Base-by-base conservation (phyloP, 64 coral and sea anemone genomes). In the Montipora cactus region DNA sequence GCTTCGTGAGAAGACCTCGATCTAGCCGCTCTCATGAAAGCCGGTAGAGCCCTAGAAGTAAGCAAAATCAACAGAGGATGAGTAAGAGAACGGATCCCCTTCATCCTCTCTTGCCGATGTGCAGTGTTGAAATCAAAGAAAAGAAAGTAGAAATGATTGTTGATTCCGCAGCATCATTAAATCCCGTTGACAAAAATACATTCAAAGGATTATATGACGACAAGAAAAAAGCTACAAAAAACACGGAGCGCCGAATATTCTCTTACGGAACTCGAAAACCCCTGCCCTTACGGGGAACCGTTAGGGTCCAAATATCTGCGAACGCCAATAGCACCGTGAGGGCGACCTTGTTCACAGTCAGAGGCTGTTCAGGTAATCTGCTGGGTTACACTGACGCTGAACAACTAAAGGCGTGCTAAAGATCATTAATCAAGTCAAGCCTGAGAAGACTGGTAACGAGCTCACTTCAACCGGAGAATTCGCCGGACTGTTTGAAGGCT, bases 151-250 rank as follows among this genome's bases (percentile, higher is more conserved):
- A 83, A 87, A 47, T 59, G 66, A 95, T 95, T 74, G 79, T 95
- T 52, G 94, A 95, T 55, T 92, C 95, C 12, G 95, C 79, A 49
- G 83, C 95, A 59, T 84, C 85, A n/a, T 90, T 96, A n/a, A 70
- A 96, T 64, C 79, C 90, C 9, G 71, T 91, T 16, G 75, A 95
- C 47, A 83, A 95, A 75, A 46, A 20, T 45, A 95, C 94, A 4
- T 88, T 80, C 53, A 22, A 72, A 16, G 13, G 51, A 16, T 87
- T 95, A 7, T 90, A 37, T 37, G 28, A 37, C 0, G 28, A 78
- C 2, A 79, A 84, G 15, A 19, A 0, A 53, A 90, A 77, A n/a
- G n/a, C 58, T 19, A 48, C 80, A 10, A 16, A 89, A 84, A 10
- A 44, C 1, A 58, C 13, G 44, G 87, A 84, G 18, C 82, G 47